A percentile compares a stretch with the other conserved stretches of the same genome.
Conservation (phyloP, 2,797 vertebrate species). For the Rhadinocentrus ornatus region DNA sequence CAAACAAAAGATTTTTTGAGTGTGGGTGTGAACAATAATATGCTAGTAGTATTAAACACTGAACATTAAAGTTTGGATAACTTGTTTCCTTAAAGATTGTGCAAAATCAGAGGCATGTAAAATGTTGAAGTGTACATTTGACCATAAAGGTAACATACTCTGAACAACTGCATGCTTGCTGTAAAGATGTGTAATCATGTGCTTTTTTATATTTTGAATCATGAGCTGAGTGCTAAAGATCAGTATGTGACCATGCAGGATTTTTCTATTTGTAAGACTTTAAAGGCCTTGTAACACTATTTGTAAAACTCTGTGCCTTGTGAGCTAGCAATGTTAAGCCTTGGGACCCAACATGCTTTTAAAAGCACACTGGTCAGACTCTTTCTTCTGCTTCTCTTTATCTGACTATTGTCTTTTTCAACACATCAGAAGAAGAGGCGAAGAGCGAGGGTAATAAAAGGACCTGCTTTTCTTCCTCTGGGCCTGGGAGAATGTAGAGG, state of each 20-base stretch:
- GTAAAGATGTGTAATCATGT: conserved; percentile 10
- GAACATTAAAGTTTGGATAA: neutral
- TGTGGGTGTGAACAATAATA: neutral
- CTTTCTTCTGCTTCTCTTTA: conserved; percentile 61
- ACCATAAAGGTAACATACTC: neutral
- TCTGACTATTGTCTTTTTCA: conserved; percentile 73
- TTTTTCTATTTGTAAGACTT: conserved; percentile 25
- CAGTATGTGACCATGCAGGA: conserved; percentile 26
- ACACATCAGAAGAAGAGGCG: conserved; percentile 75
- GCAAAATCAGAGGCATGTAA: neutral
- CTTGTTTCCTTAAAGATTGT: neutral
- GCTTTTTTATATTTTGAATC: conserved; percentile 18
- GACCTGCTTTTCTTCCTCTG: conserved; percentile 68
- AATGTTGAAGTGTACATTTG: conserved; percentile 17
- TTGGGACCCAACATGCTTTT: conserved; percentile 57
- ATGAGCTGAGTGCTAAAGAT: conserved; percentile 15
- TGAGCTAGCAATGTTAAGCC: conserved; percentile 43
- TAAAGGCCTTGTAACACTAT: conserved; percentile 32
- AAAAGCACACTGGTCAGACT: conserved; percentile 60
- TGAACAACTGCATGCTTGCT: conserved; percentile 12
- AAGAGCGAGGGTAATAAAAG: conserved; percentile 75
- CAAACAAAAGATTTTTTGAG: neutral
- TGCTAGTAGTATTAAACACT: neutral
- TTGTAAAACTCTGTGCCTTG: conserved; percentile 50
- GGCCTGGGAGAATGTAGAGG: conserved; percentile 72